phyloP scores from a whole-genome alignment of 2,888 invertebrate species.

The Polyommatus icarus region DNA sequence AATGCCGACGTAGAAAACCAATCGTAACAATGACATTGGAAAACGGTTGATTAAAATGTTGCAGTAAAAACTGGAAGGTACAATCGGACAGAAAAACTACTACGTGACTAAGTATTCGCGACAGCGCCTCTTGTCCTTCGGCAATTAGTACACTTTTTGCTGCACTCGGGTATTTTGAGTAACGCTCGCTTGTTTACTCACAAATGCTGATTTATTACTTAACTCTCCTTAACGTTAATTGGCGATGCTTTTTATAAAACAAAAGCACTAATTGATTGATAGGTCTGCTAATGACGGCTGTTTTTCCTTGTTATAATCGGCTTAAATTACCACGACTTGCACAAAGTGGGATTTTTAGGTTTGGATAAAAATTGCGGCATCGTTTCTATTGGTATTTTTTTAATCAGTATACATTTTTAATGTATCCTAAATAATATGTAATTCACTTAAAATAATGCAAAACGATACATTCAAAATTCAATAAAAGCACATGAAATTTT shows the following conservation, averaged over 20 bases:
- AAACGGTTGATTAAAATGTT: slow-evolving; percentile 48
- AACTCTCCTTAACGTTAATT: slow-evolving; percentile 39
- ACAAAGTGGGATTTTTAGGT: background rate
- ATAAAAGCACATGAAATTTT: slow-evolving; percentile 20
- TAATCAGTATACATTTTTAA: too few relatives aligned
- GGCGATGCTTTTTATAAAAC: slow-evolving; percentile 24
- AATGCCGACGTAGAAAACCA: background rate
- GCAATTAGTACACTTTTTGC: slow-evolving; percentile 77
- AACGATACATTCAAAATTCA: slow-evolving; percentile 1
- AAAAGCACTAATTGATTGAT: slow-evolving; percentile 23
- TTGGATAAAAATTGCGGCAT: background rate
- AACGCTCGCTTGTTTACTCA: slow-evolving; percentile 73
- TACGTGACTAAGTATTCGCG: slow-evolving; percentile 76
- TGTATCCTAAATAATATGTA: background rate
- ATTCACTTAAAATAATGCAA: background rate
- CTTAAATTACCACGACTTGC: background rate
- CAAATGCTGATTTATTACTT: slow-evolving; percentile 68
- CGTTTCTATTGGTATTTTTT: too few relatives aligned
- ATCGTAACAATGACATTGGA: slow-evolving; percentile 23
- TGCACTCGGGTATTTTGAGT: slow-evolving; percentile 72
- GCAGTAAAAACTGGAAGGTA: slow-evolving; percentile 49
- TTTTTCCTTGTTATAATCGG: slow-evolving; percentile 8
- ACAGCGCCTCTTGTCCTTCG: slow-evolving; percentile 75
- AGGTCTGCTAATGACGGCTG: slow-evolving; percentile 2
- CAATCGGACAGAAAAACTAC: slow-evolving; percentile 65